Percentiles rank a stretch among this genome's conserved stretches.
These are phyloP conservation scores for Drymodes brunneopygia DNA, from an alignment of 2,113 vertebrate species.

Conservation along the genomic window DNA sequence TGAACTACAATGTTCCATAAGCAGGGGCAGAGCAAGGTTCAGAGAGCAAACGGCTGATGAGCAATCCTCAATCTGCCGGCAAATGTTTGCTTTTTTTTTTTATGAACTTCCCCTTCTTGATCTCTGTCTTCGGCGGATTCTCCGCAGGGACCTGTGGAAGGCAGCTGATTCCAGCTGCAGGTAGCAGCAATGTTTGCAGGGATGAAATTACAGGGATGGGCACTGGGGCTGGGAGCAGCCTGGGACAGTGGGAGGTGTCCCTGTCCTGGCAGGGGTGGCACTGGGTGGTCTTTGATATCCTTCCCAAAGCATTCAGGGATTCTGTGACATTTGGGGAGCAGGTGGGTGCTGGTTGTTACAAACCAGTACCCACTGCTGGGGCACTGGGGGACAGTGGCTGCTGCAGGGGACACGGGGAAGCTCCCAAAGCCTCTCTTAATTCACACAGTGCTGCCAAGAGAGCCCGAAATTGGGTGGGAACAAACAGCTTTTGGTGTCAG, in stretches of 20 bases:
- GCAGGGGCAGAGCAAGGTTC: slow-evolving; percentile 1
- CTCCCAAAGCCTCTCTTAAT: not conserved
- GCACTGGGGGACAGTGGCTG: not conserved
- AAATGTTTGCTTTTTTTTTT: not conserved
- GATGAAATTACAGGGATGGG: too few relatives aligned
- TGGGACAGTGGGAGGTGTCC: not conserved
- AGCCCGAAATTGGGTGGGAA: not conserved
- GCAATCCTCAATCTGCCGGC: not conserved
- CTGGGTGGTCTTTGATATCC: fast-evolving
- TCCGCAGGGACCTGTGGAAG: not conserved
- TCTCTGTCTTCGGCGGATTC: not conserved
- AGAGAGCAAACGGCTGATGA: slow-evolving; percentile 27
- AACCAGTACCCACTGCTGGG: not conserved
- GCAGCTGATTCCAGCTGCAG: not conserved
- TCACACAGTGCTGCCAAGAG: not conserved
- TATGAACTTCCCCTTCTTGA: not conserved
- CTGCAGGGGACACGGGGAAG: not conserved
- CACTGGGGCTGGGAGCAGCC: not conserved
- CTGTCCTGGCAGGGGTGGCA: not conserved
- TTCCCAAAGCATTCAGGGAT: not conserved
- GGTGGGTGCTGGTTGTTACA: fast-evolving
- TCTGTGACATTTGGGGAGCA: not conserved
- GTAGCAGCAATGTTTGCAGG: not conserved
- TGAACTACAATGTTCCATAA: not conserved
- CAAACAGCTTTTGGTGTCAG: not conserved